A percentile compares a stretch with the other conserved stretches of the same genome.
phyloP scores from a whole-genome alignment of 2,797 vertebrate genomes.

The Enteromius viviparus region DNA sequence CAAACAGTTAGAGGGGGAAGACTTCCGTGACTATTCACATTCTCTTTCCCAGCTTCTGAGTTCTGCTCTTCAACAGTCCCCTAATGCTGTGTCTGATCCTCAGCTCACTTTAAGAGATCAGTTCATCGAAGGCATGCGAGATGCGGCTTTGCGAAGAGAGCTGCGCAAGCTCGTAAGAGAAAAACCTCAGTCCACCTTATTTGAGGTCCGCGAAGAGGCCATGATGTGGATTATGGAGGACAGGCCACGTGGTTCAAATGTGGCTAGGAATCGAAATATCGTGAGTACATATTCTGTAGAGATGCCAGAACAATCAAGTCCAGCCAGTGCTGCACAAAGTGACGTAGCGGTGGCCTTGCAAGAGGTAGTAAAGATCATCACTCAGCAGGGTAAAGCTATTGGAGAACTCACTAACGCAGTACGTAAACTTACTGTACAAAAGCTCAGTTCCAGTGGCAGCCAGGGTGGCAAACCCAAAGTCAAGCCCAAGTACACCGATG shows the following conservation, averaged over 20 bases:
- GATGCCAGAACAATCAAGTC: background rate
- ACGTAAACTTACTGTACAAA: background rate
- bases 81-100: background rate
- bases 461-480: background rate
- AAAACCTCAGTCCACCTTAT: background rate
- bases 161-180: background rate
- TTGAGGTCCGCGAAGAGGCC: slow-evolving; percentile 6
- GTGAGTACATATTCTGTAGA: background rate
- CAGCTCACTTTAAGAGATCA: slow-evolving; percentile 15
- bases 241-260: background rate
- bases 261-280: background rate
- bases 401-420: slow-evolving; percentile 11
- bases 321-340: background rate
- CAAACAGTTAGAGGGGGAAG: slow-evolving; percentile 9
- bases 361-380: background rate
- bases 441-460: background rate
- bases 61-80: background rate
- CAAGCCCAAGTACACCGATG: background rate
- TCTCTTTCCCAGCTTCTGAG: background rate
- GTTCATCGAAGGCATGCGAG: background rate
- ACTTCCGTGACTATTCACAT: slow-evolving; percentile 4
- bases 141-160: background rate
- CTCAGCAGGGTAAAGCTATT: slow-evolving; percentile 8
- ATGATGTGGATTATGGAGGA: background rate
- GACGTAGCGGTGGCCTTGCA: background rate